These are phyloP conservation scores for Hylia prasina DNA, from an alignment of 2,113 vertebrate genomes.

Conservation along the genomic window DNA sequence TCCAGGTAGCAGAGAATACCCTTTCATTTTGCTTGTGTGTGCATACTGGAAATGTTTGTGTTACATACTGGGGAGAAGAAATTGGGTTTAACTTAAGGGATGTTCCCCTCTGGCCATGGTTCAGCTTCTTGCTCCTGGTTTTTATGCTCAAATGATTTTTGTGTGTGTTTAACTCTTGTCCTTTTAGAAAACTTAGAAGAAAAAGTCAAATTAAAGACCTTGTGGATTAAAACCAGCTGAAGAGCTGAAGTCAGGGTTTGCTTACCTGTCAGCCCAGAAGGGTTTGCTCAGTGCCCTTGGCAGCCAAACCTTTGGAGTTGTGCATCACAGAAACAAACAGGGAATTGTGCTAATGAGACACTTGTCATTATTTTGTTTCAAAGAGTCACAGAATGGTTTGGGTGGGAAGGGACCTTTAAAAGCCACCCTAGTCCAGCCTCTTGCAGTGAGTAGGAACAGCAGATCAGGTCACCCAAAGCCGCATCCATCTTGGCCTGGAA, in stretches of 20 bases:
- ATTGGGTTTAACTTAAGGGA: not conserved
- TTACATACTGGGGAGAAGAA: not conserved
- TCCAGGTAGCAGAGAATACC: not conserved
- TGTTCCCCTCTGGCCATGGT: not conserved
- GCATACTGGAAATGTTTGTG: not conserved
- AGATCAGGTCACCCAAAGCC: not conserved
- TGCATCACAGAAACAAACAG: not conserved
- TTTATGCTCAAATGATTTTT: not conserved
- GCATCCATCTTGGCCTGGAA: fast-evolving
- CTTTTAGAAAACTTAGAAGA: not conserved
- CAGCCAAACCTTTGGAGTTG: not conserved
- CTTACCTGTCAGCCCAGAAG: not conserved
- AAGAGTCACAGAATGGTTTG: not conserved
- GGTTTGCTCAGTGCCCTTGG: not conserved
- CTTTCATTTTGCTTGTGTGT: not conserved
- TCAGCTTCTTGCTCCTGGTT: not conserved
- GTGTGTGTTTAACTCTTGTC: not conserved
- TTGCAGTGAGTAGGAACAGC: not conserved
- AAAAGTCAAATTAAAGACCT: not conserved
- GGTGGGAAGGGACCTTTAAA: not conserved
- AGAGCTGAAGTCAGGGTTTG: not conserved
- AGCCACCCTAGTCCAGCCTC: not conserved
- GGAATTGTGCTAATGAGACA: too few relatives aligned
- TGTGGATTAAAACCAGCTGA: not conserved
- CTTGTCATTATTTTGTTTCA: not conserved